Conservation (phyloP, 2,797 vertebrate genomes). For the Fratercula arctica region DNA sequence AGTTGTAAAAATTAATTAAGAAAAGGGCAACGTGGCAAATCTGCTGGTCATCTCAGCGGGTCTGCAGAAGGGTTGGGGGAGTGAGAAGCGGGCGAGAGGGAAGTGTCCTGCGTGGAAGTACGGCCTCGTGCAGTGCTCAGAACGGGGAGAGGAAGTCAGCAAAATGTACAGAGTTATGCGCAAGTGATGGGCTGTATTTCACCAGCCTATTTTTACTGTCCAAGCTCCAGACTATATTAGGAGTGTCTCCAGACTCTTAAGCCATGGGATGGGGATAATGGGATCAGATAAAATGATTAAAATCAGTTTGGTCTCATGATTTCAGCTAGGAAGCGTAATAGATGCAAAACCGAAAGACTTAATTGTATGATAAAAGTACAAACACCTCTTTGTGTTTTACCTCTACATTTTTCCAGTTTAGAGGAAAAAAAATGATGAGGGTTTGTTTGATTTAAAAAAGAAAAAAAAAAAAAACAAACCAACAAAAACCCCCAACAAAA, state of each 20-base stretch:
- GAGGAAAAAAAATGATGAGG: not conserved
- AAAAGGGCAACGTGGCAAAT: not conserved
- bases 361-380: not conserved
- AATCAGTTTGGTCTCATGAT: not conserved
- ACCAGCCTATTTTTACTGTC: slow-evolving; percentile 3
- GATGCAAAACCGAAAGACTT: not conserved
- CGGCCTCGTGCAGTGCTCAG: not conserved
- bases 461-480: not conserved
- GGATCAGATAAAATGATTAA: slow-evolving; percentile 18
- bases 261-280: not conserved
- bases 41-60: not conserved
- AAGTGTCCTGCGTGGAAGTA: not conserved
- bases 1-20: not conserved
- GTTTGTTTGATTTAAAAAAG: not conserved
- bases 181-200: not conserved
- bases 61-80: not conserved
- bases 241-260: not conserved
- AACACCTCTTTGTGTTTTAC: not conserved
- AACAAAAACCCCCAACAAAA: not conserved
- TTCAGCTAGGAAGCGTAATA: not conserved
- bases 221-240: not conserved
- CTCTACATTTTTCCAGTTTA: not conserved
- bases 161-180: not conserved
- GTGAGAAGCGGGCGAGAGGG: not conserved
- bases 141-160: not conserved